Evolutionary conservation across 2,888 invertebrate genomes (phyloP).

Genomic region (Mimas tiliae): DNA sequence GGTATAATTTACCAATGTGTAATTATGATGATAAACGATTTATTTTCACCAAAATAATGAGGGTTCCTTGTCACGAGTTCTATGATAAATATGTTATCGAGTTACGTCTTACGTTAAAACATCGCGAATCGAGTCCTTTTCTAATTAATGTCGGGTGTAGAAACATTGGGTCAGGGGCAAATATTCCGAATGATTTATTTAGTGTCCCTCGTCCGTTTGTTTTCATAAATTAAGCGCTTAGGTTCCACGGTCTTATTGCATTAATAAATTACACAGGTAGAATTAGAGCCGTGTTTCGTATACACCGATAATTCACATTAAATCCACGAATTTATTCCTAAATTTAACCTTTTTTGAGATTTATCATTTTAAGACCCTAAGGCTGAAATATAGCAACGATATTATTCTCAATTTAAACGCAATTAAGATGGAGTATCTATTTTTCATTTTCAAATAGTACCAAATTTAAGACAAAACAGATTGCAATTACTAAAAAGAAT

Average conservation of each 20-base stretch:
- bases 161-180: constrained; percentile 40
- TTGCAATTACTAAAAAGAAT: no score
- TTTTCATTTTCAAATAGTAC: neutral
- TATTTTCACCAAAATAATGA: neutral
- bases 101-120: constrained; percentile 28
- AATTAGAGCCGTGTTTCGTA: constrained; percentile 14
- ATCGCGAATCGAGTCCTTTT: constrained; percentile 35
- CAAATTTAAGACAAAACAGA: no score
- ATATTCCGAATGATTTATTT: constrained; percentile 55
- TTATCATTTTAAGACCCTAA: neutral
- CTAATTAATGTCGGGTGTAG: constrained; percentile 43
- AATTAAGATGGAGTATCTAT: neutral
- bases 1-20: neutral
- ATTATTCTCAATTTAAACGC: neutral
- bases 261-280: constrained; percentile 45
- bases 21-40: neutral
- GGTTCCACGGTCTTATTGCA: constrained; percentile 48
- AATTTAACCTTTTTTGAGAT: neutral
- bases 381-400: neutral
- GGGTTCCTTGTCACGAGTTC: neutral
- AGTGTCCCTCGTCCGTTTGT: constrained; percentile 44
- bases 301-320: constrained; percentile 4
- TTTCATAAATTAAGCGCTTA: constrained; percentile 55
- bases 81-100: constrained; percentile 11
- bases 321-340: constrained; percentile 9